Evolutionary conservation across 2,888 invertebrate genomes (phyloP).

Genomic region (Athalia rosae): DNA sequence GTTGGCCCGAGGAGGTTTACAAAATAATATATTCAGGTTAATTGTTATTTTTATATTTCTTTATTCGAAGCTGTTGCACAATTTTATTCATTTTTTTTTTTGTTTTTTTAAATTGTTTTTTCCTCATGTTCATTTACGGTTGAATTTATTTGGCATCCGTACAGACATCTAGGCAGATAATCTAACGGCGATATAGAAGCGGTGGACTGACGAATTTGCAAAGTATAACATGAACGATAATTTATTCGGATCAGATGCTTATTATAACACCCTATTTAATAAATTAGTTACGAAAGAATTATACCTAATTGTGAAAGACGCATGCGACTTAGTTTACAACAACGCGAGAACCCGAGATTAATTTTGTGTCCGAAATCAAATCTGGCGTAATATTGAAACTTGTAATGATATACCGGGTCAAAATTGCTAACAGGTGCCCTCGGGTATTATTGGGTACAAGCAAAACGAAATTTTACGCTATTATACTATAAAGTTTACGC

Average conservation of each 20-base stretch:
- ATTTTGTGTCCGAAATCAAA: constrained; percentile 14
- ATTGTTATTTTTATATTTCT: too few relatives aligned
- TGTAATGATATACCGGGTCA: constrained; percentile 1
- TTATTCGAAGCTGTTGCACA: too few relatives aligned
- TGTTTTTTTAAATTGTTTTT: too few relatives aligned
- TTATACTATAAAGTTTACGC: background rate
- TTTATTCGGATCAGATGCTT: constrained; percentile 3
- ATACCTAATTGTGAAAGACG: constrained; percentile 10
- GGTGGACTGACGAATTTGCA: background rate
- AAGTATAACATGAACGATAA: background rate
- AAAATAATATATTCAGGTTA: too few relatives aligned
- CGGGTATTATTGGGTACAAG: background rate
- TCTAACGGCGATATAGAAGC: too few relatives aligned
- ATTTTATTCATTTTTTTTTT: too few relatives aligned
- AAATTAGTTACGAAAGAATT: background rate
- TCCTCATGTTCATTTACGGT: background rate
- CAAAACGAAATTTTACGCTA: background rate
- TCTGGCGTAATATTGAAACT: background rate
- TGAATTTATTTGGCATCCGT: background rate
- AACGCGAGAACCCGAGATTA: constrained; percentile 10
- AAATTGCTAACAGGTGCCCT: background rate
- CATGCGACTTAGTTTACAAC: background rate
- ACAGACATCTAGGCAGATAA: background rate
- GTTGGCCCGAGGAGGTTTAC: too few relatives aligned
- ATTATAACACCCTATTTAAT: constrained; percentile 9